Conservation (phyloP, 1,140 invertebrate genomes). For the Pogonomyrmex barbatus region DNA sequence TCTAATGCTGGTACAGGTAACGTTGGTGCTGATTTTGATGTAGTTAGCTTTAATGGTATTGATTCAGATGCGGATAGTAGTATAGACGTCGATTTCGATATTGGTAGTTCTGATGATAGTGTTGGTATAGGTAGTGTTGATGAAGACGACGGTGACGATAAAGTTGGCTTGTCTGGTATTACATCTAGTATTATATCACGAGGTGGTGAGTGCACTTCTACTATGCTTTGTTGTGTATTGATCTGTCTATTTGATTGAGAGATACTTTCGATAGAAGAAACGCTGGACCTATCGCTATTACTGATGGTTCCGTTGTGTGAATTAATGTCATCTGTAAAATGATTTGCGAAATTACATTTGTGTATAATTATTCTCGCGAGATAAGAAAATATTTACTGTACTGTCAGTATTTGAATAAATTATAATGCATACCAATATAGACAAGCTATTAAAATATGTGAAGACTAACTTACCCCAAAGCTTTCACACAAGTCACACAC, state of each 20-base stretch:
- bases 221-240: slow-evolving; percentile 41
- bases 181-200: background rate
- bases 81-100: background rate
- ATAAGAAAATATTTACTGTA: background rate
- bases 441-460: slow-evolving; percentile 35
- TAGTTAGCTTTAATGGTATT: background rate
- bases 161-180: background rate
- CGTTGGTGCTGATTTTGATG: background rate
- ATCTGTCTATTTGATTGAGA: background rate
- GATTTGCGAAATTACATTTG: slow-evolving; percentile 23
- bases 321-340: slow-evolving; percentile 34
- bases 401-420: background rate
- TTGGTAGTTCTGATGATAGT: background rate
- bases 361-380: background rate
- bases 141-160: background rate
- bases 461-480: slow-evolving; percentile 56
- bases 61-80: background rate
- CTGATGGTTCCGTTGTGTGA: slow-evolving; percentile 5
- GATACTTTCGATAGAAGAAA: slow-evolving; percentile 28
- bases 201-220: slow-evolving; percentile 50
- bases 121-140: background rate
- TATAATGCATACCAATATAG: slow-evolving; percentile 4
- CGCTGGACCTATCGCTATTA: slow-evolving; percentile 22
- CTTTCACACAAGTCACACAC: slow-evolving; percentile 31
- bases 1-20: background rate